Conservation (phyloP, 2,113 vertebrate genomes). For the Gorsachius goisagi region DNA sequence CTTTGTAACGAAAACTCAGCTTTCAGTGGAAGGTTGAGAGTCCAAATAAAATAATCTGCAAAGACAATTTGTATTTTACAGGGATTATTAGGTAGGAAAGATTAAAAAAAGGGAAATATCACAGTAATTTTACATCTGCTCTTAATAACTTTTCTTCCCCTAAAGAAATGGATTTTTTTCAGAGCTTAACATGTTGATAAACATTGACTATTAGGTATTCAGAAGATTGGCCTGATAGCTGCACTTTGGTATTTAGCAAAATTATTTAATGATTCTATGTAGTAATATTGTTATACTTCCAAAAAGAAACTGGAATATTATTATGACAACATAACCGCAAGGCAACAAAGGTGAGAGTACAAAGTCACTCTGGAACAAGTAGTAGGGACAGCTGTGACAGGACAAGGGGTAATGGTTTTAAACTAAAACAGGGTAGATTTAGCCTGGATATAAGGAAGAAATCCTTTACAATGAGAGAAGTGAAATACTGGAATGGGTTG, state of each 20-base stretch:
- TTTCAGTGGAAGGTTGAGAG: background rate
- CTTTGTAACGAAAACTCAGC: background rate
- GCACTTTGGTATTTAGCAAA: background rate
- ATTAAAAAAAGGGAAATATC: background rate
- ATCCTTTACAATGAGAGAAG: no score
- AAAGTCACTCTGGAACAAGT: background rate
- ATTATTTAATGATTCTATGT: background rate
- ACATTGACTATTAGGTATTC: background rate
- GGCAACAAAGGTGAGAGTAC: background rate
- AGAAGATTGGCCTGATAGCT: background rate
- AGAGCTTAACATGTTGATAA: background rate
- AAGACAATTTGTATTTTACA: background rate
- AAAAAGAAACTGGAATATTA: background rate
- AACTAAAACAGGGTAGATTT: no score
- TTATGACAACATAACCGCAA: background rate
- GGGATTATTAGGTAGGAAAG: background rate
- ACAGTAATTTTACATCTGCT: background rate
- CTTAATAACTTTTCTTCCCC: background rate
- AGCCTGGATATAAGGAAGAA: no score
- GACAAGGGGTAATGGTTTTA: no score
- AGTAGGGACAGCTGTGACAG: no score
- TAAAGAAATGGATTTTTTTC: background rate
- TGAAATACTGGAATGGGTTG: no score
- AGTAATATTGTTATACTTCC: background rate
- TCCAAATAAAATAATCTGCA: background rate